These are phyloP conservation scores for Nowickia ferox DNA, from an alignment of 2,888 invertebrate genomes.

Conservation along the genomic window DNA sequence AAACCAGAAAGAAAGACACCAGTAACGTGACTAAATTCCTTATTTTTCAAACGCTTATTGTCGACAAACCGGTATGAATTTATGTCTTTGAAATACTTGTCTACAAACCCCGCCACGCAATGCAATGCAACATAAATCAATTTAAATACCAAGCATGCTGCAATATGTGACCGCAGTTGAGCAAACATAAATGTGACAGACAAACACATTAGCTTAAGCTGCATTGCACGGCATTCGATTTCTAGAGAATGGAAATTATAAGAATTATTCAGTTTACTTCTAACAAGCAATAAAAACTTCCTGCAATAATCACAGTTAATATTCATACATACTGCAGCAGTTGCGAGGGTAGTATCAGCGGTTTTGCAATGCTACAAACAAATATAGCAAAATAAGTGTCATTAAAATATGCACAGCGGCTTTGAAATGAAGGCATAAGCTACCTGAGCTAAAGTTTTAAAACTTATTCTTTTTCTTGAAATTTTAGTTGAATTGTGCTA, in stretches of 20 bases:
- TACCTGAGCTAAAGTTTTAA: too few species aligned
- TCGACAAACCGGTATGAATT: conserved; percentile 17
- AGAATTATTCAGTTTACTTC: neutral
- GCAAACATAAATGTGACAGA: conserved; percentile 1
- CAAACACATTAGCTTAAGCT: neutral
- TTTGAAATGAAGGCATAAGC: too few species aligned
- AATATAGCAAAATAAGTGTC: too few species aligned
- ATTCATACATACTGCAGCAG: neutral
- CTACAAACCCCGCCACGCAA: neutral
- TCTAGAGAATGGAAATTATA: neutral
- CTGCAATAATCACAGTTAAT: neutral
- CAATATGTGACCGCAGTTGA: conserved; percentile 14
- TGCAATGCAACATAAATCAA: conserved; percentile 56
- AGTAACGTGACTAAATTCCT: conserved; percentile 62
- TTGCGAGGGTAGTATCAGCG: neutral
- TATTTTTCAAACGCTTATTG: conserved; percentile 9
- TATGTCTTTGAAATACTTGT: conserved; percentile 23
- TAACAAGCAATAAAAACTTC: conserved; percentile 13
- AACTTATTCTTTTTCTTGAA: too few species aligned
- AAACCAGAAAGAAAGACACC: conserved; percentile 50
- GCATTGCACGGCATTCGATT: neutral
- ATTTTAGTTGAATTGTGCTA: too few species aligned
- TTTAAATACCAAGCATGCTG: conserved; percentile 28
- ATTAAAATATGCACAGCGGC: too few species aligned
- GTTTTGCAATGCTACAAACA: too few species aligned